Conservation (phyloP, 2,797 vertebrate species). For the Nyctalus aviator region DNA sequence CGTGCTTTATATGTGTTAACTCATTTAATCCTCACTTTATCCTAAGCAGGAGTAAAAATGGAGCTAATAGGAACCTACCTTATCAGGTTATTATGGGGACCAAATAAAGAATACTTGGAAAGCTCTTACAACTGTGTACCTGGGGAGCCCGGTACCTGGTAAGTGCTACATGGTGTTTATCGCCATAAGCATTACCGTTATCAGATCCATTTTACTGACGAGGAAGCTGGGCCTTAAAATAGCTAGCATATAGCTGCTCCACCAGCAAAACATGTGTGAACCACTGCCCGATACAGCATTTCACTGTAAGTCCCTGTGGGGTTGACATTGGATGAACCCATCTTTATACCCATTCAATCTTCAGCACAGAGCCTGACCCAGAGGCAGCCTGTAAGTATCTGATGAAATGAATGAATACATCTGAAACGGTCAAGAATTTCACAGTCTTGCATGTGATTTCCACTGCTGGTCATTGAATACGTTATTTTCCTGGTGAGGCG, state of each 20-base stretch:
- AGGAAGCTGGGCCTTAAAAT: conserved; percentile 1
- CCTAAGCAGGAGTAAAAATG: neutral
- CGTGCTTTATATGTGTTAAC: neutral
- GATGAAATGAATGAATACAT: neutral
- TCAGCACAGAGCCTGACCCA: neutral
- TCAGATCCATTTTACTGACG: neutral
- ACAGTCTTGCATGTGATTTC: neutral
- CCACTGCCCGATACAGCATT: neutral
- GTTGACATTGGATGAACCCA: neutral
- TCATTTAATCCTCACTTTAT: neutral
- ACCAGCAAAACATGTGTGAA: neutral
- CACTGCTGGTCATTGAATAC: neutral
- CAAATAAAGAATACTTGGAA: neutral
- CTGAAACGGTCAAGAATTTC: neutral
- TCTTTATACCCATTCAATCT: neutral
- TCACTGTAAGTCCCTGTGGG: neutral
- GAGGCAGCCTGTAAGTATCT: neutral
- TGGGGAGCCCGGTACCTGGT: neutral
- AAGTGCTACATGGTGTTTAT: neutral
- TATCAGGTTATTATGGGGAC: neutral
- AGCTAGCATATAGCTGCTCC: neutral
- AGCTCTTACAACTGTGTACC: neutral
- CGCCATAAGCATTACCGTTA: neutral
- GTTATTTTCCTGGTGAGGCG: neutral
- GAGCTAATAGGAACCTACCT: neutral